Evolutionary conservation across 2,113 vertebrate species (phyloP).

Genomic region (Microtus montanus): DNA sequence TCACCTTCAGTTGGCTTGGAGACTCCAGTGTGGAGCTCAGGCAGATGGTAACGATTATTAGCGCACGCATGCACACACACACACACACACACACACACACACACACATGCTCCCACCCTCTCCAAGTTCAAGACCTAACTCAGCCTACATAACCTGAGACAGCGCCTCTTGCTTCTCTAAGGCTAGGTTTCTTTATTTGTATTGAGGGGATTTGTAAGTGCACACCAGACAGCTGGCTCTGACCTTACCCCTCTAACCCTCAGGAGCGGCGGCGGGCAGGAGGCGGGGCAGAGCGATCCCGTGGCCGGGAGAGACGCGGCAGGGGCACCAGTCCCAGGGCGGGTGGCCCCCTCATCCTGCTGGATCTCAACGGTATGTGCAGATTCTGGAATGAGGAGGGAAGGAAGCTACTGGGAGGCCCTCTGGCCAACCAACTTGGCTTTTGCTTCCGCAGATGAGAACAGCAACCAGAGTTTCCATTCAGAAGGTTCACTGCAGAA

Average conservation of each 20-base stretch:
- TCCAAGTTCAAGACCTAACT: background rate
- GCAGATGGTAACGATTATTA: slow-evolving; percentile 58
- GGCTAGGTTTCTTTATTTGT: slow-evolving; percentile 37
- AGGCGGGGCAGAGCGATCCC: slow-evolving; percentile 75
- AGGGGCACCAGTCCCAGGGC: slow-evolving; percentile 72
- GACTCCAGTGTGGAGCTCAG: background rate
- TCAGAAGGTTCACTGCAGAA: slow-evolving; percentile 79
- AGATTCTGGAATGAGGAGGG: background rate
- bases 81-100: background rate
- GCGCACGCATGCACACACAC: background rate
- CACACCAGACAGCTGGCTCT: background rate
- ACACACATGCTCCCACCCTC: background rate
- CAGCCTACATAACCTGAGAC: background rate
- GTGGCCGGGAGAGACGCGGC: slow-evolving; percentile 74
- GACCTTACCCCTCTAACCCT: slow-evolving; percentile 37
- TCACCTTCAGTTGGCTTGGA: background rate
- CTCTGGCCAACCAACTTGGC: background rate
- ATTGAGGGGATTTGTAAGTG: background rate
- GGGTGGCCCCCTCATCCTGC: slow-evolving; percentile 80
- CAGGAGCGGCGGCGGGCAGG: slow-evolving; percentile 78
- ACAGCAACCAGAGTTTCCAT: slow-evolving; percentile 82
- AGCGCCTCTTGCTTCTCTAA: slow-evolving; percentile 29
- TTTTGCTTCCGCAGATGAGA: slow-evolving; percentile 78
- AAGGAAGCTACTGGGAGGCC: background rate
- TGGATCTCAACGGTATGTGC: slow-evolving; percentile 83